phyloP scores from a whole-genome alignment of 2,113 vertebrate genomes.

The Cranoglanis bouderius region DNA sequence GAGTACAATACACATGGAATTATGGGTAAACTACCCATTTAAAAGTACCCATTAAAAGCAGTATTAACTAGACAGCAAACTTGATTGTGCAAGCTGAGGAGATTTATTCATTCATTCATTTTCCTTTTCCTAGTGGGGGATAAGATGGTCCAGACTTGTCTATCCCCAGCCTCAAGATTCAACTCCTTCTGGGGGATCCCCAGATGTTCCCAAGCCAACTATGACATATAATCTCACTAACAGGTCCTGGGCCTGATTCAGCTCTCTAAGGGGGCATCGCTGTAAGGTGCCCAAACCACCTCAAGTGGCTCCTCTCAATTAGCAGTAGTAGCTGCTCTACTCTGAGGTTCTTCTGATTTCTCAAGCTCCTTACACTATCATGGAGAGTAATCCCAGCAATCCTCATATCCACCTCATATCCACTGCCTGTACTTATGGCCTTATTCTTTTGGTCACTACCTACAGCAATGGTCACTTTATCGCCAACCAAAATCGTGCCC shows the following conservation, averaged over 20 bases:
- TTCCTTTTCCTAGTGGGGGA: background rate
- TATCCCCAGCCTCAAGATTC: background rate
- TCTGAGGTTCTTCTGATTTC: background rate
- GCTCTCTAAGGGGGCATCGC: no score
- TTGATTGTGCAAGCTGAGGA: background rate
- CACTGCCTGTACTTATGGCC: background rate
- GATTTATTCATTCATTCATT: background rate
- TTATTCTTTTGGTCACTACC: background rate
- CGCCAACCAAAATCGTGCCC: no score
- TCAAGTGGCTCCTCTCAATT: background rate
- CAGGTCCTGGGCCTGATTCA: no score
- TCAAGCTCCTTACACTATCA: background rate
- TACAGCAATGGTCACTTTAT: background rate
- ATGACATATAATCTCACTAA: background rate
- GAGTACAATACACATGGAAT: background rate
- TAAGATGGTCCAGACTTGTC: background rate
- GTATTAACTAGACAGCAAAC: background rate
- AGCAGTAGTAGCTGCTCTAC: background rate
- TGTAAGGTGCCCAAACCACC: background rate
- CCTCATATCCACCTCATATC: background rate
- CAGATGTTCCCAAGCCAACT: background rate
- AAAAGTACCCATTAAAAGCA: background rate
- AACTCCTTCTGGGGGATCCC: background rate
- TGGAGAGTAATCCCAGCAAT: background rate
- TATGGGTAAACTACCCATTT: background rate